A percentile compares a stretch with the other conserved stretches of the same genome.
phyloP scores from a whole-genome alignment of 1,140 invertebrate genomes.

The Bombyx mandarina region DNA sequence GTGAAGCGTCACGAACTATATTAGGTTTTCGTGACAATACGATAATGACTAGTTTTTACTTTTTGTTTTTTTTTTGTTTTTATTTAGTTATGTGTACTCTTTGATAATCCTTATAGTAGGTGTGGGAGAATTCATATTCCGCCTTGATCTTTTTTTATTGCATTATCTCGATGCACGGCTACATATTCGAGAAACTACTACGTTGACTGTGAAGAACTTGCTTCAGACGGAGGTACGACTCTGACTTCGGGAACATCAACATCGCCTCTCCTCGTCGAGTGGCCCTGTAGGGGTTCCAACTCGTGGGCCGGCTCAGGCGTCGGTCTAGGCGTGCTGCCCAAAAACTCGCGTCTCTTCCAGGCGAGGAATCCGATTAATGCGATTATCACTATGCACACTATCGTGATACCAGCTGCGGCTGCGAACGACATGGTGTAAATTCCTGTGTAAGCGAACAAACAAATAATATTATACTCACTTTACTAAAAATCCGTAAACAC shows the following conservation, averaged over 20 bases:
- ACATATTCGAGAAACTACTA: too few species aligned
- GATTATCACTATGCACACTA: slow-evolving; percentile 31
- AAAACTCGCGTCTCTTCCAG: slow-evolving; percentile 35
- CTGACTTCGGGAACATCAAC: neutral
- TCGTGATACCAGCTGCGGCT: slow-evolving; percentile 37
- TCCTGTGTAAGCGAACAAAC: slow-evolving; percentile 21
- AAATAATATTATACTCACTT: neutral
- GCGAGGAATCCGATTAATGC: slow-evolving; percentile 30
- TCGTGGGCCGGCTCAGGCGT: slow-evolving; percentile 27
- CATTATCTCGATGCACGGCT: too few species aligned
- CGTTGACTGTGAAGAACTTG: neutral
- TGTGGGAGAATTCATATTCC: too few species aligned
- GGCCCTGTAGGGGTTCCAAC: slow-evolving; percentile 12
- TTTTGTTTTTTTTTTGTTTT: too few species aligned
- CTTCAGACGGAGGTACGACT: neutral
- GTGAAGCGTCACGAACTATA: too few species aligned
- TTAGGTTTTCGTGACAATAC: too few species aligned
- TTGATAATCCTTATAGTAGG: too few species aligned
- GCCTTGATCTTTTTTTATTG: too few species aligned
- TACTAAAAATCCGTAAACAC: too few species aligned
- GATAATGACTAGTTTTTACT: too few species aligned
- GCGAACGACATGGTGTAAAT: slow-evolving; percentile 47
- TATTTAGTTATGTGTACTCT: too few species aligned
- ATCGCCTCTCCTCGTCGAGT: slow-evolving; percentile 10
- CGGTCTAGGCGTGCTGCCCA: slow-evolving; percentile 19